These are phyloP conservation scores for Paramormyrops hopkinsi DNA, from an alignment of 2,797 vertebrate genomes.

Conservation along the genomic window DNA sequence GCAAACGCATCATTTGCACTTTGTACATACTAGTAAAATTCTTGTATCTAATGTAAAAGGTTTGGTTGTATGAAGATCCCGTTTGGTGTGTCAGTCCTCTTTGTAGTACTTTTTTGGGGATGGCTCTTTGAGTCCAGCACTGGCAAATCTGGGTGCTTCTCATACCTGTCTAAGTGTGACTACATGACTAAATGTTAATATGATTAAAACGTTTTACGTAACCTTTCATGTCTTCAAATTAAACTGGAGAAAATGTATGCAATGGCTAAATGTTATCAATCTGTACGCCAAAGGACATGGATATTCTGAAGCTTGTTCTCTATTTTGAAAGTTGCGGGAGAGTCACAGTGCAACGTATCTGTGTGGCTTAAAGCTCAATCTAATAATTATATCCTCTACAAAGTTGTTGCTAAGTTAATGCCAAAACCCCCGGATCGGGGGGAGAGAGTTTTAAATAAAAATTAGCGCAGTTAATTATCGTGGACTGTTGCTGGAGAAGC, in stretches of 20 bases:
- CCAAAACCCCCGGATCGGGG: background rate
- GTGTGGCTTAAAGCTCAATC: background rate
- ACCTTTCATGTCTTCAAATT: slow-evolving; percentile 26
- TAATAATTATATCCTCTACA: background rate
- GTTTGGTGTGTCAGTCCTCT: slow-evolving; percentile 58
- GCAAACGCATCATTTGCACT: slow-evolving; percentile 84
- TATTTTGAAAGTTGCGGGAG: background rate
- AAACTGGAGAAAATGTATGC: background rate
- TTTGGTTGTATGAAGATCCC: slow-evolving; percentile 60
- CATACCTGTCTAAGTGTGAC: slow-evolving; percentile 54
- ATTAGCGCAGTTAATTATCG: background rate
- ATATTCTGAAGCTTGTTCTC: background rate
- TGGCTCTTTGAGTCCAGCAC: slow-evolving; percentile 51
- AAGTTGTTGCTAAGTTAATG: background rate
- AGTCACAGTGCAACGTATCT: background rate
- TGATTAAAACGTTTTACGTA: slow-evolving; percentile 68
- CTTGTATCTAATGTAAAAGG: slow-evolving; percentile 75
- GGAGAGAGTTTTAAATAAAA: background rate
- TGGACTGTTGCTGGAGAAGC: background rate
- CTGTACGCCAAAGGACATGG: background rate
- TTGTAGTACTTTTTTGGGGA: slow-evolving; percentile 61
- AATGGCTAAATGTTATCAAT: background rate
- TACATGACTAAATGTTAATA: slow-evolving; percentile 64
- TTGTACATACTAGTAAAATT: slow-evolving; percentile 88
- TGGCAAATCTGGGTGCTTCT: slow-evolving; percentile 54